These are phyloP conservation scores for Petrocephalus sullivani DNA, from an alignment of 2,797 vertebrate genomes.

Conservation along the genomic window DNA sequence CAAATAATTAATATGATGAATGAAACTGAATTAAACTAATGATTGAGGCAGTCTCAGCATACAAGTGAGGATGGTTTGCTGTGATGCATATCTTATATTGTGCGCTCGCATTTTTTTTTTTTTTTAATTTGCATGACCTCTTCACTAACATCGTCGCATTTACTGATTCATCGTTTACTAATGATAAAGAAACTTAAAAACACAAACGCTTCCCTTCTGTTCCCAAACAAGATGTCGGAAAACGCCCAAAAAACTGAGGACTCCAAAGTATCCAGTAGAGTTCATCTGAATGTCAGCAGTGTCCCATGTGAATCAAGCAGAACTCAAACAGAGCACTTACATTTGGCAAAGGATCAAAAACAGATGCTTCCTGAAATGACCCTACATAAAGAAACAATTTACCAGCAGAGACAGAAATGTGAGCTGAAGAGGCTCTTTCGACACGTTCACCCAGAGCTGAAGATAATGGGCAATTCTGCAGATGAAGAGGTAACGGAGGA, in stretches of 20 bases:
- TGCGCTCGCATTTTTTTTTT: neutral
- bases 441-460: slow-evolving; percentile 82
- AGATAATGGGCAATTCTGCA: slow-evolving; percentile 72
- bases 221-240: slow-evolving; percentile 74
- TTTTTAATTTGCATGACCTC: neutral
- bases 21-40: neutral
- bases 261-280: slow-evolving; percentile 55
- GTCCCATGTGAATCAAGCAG: neutral
- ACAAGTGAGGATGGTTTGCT: neutral
- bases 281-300: neutral
- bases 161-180: neutral
- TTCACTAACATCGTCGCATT: neutral
- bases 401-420: neutral
- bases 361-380: neutral
- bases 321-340: neutral
- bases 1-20: neutral
- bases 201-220: slow-evolving; percentile 42
- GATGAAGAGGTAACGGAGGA: slow-evolving; percentile 77
- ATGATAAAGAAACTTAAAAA: slow-evolving; percentile 3
- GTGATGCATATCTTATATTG: neutral
- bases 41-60: neutral
- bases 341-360: neutral
- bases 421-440: slow-evolving; percentile 61
- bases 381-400: neutral
- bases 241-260: slow-evolving; percentile 55